phyloP scores from a whole-genome alignment of 2,888 invertebrate genomes.

The Tipula lateralis region DNA sequence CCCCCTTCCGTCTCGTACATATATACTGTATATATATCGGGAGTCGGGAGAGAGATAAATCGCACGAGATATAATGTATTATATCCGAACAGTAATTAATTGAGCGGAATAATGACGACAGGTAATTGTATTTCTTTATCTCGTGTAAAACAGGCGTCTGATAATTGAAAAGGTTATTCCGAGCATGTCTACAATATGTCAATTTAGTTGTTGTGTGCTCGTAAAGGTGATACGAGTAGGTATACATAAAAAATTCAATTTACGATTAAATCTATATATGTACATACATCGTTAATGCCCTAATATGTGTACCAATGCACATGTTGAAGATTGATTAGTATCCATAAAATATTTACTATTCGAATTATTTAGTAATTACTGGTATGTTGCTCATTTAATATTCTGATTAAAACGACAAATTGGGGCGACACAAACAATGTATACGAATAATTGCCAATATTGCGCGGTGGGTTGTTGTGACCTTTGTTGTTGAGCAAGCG shows the following conservation, averaged over 20 bases:
- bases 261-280: background rate
- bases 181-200: background rate
- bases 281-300: background rate
- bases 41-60: background rate
- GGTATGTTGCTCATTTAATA: background rate
- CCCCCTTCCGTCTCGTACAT: too few species aligned
- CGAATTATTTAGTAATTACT: background rate
- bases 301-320: background rate
- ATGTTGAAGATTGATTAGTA: background rate
- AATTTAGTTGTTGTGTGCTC: background rate
- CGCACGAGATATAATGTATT: too few species aligned
- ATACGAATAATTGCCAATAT: background rate
- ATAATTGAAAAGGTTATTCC: background rate
- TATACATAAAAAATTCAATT: background rate
- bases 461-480: background rate
- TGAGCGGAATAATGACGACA: background rate
- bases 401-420: background rate
- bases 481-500: background rate
- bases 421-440: background rate
- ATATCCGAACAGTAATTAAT: background rate
- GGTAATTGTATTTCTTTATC: background rate
- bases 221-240: background rate
- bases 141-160: background rate
- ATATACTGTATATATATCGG: background rate
- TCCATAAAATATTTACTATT: background rate